phyloP scores from a whole-genome alignment of 2,113 vertebrate species.

The Centropus bengalensis region DNA sequence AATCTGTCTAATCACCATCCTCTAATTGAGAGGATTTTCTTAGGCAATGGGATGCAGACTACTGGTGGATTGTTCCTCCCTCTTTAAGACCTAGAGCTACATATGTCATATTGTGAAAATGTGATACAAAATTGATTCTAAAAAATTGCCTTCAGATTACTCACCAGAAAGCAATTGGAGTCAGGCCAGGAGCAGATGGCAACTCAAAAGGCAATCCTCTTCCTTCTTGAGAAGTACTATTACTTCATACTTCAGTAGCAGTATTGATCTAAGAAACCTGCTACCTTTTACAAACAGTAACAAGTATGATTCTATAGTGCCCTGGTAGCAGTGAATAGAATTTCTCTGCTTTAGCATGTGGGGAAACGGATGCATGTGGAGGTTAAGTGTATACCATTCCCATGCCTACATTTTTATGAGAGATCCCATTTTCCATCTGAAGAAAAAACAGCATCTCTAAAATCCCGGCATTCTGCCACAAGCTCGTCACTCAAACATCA shows the following conservation, averaged over 20 bases:
- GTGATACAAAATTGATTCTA: conserved; percentile 47
- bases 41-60: conserved; percentile 10
- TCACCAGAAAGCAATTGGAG: conserved; percentile 54
- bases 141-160: conserved; percentile 58
- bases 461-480: background rate
- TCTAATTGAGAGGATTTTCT: conserved; percentile 33
- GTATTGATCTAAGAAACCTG: conserved; percentile 40
- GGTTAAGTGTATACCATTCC: background rate
- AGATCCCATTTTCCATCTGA: background rate
- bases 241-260: conserved; percentile 35
- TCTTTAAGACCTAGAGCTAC: conserved; percentile 31
- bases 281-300: conserved; percentile 16
- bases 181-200: conserved; percentile 66
- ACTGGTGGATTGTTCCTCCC: conserved; percentile 30
- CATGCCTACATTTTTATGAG: background rate
- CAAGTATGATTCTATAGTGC: background rate
- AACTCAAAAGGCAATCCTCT: conserved; percentile 68
- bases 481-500: background rate
- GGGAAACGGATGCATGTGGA: background rate
- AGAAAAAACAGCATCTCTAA: background rate
- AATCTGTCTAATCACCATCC: conserved; percentile 33
- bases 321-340: background rate
- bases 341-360: background rate
- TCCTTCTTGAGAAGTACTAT: conserved; percentile 42
- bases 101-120: conserved; percentile 57